Percentiles rank a stretch among this genome's conserved stretches.
Evolutionary conservation across 2,888 invertebrate species (phyloP).

Genomic region (Hirudinaria manillensis): DNA sequence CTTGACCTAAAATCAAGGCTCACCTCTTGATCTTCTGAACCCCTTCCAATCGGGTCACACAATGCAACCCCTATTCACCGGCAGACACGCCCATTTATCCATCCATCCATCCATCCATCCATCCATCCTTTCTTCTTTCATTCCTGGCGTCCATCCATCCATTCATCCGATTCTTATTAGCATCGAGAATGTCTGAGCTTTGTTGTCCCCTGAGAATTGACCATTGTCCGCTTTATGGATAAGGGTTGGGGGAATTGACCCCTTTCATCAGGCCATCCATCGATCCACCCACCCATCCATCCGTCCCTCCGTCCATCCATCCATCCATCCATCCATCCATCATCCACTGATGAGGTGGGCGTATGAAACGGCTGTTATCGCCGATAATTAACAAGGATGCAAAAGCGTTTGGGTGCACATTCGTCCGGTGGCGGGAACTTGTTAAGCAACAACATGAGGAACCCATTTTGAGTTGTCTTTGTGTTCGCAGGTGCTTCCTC

Average conservation of each 20-base stretch:
- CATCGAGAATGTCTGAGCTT: too few species aligned
- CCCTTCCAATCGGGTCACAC: not conserved
- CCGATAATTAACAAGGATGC: too few species aligned
- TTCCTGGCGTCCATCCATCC: not conserved
- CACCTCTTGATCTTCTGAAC: not conserved
- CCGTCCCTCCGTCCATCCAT: not conserved
- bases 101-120: constrained; percentile 5
- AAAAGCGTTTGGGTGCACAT: too few species aligned
- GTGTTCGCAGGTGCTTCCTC: too few species aligned
- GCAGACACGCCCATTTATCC: not conserved
- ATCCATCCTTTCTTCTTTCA: not conserved
- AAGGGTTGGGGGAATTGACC: too few species aligned
- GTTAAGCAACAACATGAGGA: too few species aligned
- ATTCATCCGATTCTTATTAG: too few species aligned
- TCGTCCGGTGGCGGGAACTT: too few species aligned
- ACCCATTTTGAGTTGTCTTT: too few species aligned
- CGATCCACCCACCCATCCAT: not conserved
- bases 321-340: not conserved
- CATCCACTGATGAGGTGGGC: not conserved
- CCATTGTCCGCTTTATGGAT: too few species aligned
- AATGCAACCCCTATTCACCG: not conserved
- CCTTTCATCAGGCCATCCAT: not conserved
- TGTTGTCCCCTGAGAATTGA: too few species aligned
- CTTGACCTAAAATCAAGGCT: not conserved
- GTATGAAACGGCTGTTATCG: too few species aligned